Evolutionary conservation across 2,113 vertebrate genomes (phyloP).

Genomic region (Phylloscopus trochiloides): DNA sequence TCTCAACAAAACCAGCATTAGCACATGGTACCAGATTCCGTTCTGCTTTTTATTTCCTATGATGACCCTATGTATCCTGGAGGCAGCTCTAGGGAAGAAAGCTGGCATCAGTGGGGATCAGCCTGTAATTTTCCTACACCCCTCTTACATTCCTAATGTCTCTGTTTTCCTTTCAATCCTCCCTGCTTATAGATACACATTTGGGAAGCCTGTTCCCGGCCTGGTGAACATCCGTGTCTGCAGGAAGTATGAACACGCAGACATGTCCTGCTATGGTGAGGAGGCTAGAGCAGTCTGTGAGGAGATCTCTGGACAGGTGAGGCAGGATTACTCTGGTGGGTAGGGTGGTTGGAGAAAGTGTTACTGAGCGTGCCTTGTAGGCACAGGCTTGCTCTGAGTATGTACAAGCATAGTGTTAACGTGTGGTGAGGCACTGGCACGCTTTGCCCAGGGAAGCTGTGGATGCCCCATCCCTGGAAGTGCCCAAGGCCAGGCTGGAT

Average conservation of each 20-base stretch:
- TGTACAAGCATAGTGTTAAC: background rate
- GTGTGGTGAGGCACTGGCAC: background rate
- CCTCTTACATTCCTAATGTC: background rate
- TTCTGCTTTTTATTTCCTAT: background rate
- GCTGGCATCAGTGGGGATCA: background rate
- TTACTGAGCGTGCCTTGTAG: background rate
- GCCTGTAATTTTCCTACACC: background rate
- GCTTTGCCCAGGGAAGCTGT: background rate
- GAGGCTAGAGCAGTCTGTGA: conserved; percentile 65
- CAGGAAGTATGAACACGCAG: background rate
- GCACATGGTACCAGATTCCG: background rate
- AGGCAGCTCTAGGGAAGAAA: background rate
- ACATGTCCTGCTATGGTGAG: conserved; percentile 15
- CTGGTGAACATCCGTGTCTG: conserved; percentile 46
- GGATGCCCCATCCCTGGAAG: background rate
- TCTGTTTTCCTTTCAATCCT: background rate
- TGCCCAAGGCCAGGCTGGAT: background rate
- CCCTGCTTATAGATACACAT: conserved; percentile 67
- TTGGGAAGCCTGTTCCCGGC: conserved; percentile 75
- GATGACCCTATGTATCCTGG: background rate
- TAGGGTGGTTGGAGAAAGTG: background rate
- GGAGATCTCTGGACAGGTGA: conserved; percentile 59
- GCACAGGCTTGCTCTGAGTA: background rate
- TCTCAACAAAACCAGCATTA: background rate
- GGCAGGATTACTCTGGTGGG: background rate